Evolutionary conservation across 2,797 vertebrate genomes (phyloP).

Genomic region (Falco concolor): DNA sequence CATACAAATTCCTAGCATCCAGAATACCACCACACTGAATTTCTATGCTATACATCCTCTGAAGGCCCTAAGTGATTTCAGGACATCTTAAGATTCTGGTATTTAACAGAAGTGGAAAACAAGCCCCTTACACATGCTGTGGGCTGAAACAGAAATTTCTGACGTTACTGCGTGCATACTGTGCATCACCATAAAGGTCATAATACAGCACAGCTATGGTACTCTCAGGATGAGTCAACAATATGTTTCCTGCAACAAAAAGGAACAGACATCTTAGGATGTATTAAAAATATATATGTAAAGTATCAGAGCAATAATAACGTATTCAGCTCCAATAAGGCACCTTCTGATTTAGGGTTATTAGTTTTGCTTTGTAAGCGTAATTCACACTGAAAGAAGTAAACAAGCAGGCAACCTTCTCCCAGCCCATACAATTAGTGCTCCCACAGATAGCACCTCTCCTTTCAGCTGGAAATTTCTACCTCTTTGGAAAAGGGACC

Average conservation of each 20-base stretch:
- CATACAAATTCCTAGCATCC: not conserved
- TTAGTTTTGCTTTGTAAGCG: not conserved
- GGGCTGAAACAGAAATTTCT: not conserved
- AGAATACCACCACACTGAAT: not conserved
- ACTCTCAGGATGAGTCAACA: not conserved
- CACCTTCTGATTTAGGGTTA: not conserved
- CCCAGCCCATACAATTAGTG: not conserved
- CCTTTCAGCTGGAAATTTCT: not conserved
- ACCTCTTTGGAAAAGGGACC: not conserved
- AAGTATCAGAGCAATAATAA: not conserved
- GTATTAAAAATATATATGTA: not conserved
- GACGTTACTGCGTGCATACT: not conserved
- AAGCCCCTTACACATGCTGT: not conserved
- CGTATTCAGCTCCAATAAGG: not conserved
- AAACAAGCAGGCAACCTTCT: not conserved
- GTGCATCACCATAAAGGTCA: not conserved
- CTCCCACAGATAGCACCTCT: not conserved
- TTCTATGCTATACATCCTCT: not conserved
- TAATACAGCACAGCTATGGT: not conserved
- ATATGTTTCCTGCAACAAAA: not conserved
- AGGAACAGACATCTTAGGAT: not conserved
- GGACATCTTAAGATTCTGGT: not conserved
- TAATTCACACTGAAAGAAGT: not conserved
- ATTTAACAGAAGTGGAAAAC: not conserved
- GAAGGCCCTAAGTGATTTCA: not conserved